Conservation (phyloP, 2,113 vertebrate genomes). For the Catagonus wagneri region DNA sequence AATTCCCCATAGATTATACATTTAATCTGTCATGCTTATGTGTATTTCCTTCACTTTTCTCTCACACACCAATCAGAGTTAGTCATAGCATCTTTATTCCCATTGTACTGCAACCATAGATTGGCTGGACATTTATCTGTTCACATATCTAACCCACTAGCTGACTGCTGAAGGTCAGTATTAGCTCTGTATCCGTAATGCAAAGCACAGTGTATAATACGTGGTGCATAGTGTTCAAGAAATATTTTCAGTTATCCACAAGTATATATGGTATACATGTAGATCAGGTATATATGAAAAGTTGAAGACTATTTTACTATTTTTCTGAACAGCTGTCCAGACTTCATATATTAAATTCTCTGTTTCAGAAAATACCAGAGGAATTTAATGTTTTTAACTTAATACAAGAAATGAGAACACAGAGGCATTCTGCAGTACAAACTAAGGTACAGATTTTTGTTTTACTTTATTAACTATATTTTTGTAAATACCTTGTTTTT, state of each 20-base stretch:
- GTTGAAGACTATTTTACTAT: not conserved
- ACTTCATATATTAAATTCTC: slow-evolving; percentile 55
- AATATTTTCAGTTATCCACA: not conserved
- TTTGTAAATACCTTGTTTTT: slow-evolving; percentile 15
- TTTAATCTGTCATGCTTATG: not conserved
- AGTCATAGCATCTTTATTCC: not conserved
- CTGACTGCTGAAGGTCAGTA: not conserved
- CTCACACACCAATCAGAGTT: not conserved
- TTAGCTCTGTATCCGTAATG: not conserved
- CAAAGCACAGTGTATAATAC: not conserved
- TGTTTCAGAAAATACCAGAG: slow-evolving; percentile 97
- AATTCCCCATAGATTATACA: not conserved
- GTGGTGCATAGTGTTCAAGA: not conserved
- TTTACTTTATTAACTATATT: slow-evolving; percentile 36
- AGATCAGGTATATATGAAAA: not conserved
- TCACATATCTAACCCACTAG: not conserved
- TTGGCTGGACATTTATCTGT: not conserved
- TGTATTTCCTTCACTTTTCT: slow-evolving; percentile 7
- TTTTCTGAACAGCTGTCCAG: slow-evolving; percentile 8
- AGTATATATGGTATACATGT: not conserved
- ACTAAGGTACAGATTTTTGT: slow-evolving; percentile 92
- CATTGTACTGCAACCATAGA: not conserved
- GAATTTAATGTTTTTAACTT: slow-evolving; percentile 98
- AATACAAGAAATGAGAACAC: slow-evolving; percentile 99
- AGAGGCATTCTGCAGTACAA: slow-evolving; percentile 98